Conservation (phyloP, 2,113 vertebrate genomes). For the Calcarius ornatus region DNA sequence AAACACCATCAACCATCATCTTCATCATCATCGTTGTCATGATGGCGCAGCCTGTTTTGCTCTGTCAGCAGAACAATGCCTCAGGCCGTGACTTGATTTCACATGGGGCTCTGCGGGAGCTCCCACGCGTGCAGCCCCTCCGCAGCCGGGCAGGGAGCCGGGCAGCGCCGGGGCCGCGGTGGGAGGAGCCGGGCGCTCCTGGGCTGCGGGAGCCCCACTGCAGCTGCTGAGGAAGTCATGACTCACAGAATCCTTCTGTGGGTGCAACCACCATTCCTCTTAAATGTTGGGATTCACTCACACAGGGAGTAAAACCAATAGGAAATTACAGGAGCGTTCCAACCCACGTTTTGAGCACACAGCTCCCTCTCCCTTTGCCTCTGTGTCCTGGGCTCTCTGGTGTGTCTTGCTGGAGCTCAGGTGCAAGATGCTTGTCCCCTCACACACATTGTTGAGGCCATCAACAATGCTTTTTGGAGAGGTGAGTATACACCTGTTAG, state of each 20-base stretch:
- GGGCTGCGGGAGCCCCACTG: not conserved
- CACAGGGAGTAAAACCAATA: not conserved
- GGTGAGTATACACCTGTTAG: not conserved
- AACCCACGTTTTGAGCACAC: rapidly evolving
- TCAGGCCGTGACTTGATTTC: not conserved
- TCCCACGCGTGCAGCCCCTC: not conserved
- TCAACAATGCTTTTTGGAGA: not conserved
- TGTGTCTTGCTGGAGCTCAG: not conserved
- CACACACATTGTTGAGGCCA: not conserved
- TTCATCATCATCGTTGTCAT: not conserved
- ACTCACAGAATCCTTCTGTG: not conserved
- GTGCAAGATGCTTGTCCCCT: not conserved
- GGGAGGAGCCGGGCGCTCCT: no score
- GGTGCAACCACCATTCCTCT: not conserved
- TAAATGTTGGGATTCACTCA: not conserved
- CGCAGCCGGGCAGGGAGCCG: not conserved
- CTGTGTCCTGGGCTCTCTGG: not conserved
- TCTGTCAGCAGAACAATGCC: not conserved
- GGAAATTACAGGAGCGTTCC: not conserved
- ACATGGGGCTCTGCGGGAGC: not conserved
- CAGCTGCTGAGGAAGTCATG: not conserved
- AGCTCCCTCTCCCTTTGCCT: not conserved
- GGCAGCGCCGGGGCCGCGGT: no score
- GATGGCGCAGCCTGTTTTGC: not conserved
- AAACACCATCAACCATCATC: not conserved